Base-by-base conservation (phyloP, 2,113 vertebrate species). In the Lucifuga dentata region DNA sequence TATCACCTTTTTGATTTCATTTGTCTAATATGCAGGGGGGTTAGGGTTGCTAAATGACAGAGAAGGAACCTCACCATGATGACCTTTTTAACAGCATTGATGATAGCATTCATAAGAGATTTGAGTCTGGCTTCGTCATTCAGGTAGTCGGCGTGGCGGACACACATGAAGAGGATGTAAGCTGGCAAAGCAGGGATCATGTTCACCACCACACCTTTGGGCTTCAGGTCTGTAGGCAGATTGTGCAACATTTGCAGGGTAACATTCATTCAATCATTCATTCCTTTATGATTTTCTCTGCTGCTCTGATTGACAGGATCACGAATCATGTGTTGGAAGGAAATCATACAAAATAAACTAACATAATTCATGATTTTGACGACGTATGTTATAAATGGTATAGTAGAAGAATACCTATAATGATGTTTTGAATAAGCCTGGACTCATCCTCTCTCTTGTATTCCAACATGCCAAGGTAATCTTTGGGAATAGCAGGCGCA, bases 381-480 rank as follows among this genome's bases (percentile, higher is more conserved):
- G 26, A 29, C 26, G 26, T 3, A 29, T 29, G n/a, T n/a, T n/a
- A n/a, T n/a, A n/a, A n/a, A 29, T 7, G 7, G 35, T 11, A 35
- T 8, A 35, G 10, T n/a, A 17, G 26, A 32, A 39, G 32, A 35
- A 51, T 95, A 99, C 98, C 96, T 0, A 97, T 89, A 71, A 99
- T 94, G 53, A 97, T 91, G 76, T 94, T 95, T 36, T 94, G 92
- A 81, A 98, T 86, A 32, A 99, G 94, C 69, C 78, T 94, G 66
- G 89, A 75, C 88, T 98, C 95, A 0, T 99, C 94, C 40, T 98
- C 95, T 59, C 78, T 92, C 77, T 87, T 94, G 90, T 94, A 98
- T 65, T 98, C 95, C 93, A 99, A 86, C 96, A 99, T 99, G 67
- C 98, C 98, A 5, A 96, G 77, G 76, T 95, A 97, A 33, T 98